These are phyloP conservation scores for Drosophila atripex DNA, from an alignment of 2,888 invertebrate species.

Conservation along the genomic window DNA sequence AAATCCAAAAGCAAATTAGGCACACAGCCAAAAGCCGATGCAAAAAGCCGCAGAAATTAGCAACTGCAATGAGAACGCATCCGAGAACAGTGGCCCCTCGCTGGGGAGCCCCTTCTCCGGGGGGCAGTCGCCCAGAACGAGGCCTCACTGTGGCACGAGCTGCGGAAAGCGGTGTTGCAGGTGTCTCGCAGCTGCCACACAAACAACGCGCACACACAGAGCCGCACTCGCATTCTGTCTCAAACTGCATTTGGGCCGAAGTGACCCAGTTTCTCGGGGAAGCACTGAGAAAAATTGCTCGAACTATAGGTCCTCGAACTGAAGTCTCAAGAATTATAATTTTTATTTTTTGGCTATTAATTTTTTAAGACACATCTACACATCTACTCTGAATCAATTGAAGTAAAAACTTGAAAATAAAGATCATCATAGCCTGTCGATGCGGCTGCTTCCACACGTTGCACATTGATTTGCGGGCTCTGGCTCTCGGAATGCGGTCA, in stretches of 20 bases:
- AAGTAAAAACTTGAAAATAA: neutral
- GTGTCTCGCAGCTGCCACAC: slow-evolving; percentile 35
- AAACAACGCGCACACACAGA: slow-evolving; percentile 7
- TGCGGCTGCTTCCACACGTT: slow-evolving; percentile 60
- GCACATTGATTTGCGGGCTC: slow-evolving; percentile 70
- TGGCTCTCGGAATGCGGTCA: slow-evolving; percentile 67
- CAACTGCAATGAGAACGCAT: slow-evolving; percentile 67
- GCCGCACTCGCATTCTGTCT: slow-evolving; percentile 21
- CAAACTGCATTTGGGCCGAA: slow-evolving; percentile 39
- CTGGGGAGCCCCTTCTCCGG: slow-evolving; percentile 7
- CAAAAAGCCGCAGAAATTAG: slow-evolving; percentile 53
- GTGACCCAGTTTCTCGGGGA: slow-evolving; percentile 40
- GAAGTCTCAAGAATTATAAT: no score
- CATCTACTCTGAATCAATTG: neutral
- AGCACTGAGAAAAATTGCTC: slow-evolving; percentile 4
- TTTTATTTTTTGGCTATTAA: neutral
- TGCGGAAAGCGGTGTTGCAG: slow-evolving; percentile 42
- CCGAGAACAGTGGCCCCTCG: slow-evolving; percentile 35
- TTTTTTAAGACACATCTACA: neutral
- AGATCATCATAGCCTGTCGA: slow-evolving; percentile 17
- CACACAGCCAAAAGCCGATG: slow-evolving; percentile 48
- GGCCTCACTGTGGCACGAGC: slow-evolving; percentile 53
- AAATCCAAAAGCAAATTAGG: slow-evolving; percentile 57
- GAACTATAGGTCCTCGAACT: neutral
- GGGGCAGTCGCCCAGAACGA: neutral